Percentiles rank a stretch among this genome's conserved stretches.
These are phyloP conservation scores for Omphaloscelis lunosa DNA, from an alignment of 2,888 invertebrate genomes.

Conservation along the genomic window DNA sequence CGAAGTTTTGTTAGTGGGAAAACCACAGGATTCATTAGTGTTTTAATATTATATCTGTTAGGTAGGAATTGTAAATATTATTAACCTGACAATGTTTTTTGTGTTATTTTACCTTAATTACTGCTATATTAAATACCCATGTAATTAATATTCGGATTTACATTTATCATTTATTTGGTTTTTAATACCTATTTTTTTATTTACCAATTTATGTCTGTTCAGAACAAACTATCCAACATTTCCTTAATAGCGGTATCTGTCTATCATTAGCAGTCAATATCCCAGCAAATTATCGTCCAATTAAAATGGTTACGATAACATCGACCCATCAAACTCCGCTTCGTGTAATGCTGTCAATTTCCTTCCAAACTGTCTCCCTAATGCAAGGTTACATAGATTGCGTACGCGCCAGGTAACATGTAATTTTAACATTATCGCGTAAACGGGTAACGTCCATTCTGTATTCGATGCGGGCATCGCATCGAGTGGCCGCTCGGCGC, in stretches of 20 bases:
- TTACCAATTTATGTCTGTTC: neutral
- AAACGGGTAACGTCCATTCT: conserved; percentile 73
- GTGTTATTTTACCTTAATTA: conserved; percentile 26
- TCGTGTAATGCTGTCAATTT: conserved; percentile 56
- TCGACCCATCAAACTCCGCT: conserved; percentile 45
- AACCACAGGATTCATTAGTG: conserved; percentile 28
- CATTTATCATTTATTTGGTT: neutral
- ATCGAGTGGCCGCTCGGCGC: conserved; percentile 72
- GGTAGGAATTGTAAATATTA: conserved; percentile 24
- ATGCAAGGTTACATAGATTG: conserved; percentile 55
- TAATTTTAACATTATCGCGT: conserved; percentile 80
- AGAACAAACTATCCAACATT: conserved; percentile 21
- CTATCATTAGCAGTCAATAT: conserved; percentile 47
- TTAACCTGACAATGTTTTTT: neutral
- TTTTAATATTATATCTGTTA: conserved; percentile 7
- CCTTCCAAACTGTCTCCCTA: conserved; percentile 61
- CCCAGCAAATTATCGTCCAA: conserved; percentile 52
- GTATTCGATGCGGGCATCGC: conserved; percentile 55
- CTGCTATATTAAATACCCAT: neutral
- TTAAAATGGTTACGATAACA: conserved; percentile 47
- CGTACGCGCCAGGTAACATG: conserved; percentile 69
- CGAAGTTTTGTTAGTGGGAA: conserved; percentile 30
- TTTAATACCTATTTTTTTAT: neutral
- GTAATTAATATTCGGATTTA: neutral
- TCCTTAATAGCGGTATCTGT: conserved; percentile 30